Evolutionary conservation across 92 coral and sea anemone genomes (phyloP).

Genomic region (Anthopleura xanthogrammica): DNA sequence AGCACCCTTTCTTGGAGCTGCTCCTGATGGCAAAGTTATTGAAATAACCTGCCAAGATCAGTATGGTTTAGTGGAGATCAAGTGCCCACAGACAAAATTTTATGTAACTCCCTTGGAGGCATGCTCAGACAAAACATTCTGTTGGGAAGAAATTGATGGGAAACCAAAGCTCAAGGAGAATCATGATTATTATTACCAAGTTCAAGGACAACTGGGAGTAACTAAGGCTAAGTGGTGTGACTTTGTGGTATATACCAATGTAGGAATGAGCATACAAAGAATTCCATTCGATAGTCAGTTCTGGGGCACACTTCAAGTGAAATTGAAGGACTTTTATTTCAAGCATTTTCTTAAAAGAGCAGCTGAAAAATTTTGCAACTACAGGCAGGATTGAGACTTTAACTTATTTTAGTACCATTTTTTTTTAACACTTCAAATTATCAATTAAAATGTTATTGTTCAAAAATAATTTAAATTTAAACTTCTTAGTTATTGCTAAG

Average conservation of each 20-base stretch:
- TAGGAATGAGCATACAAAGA: slow-evolving; percentile 37
- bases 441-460: too few species aligned
- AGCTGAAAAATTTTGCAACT: slow-evolving; percentile 13
- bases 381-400: neutral
- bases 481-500: too few species aligned
- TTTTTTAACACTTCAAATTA: too few species aligned
- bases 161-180: slow-evolving; percentile 19
- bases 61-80: slow-evolving; percentile 34
- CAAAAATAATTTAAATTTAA: too few species aligned
- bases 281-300: slow-evolving; percentile 29
- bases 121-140: slow-evolving; percentile 28
- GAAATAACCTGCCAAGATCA: slow-evolving; percentile 28
- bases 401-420: neutral
- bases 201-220: slow-evolving; percentile 46
- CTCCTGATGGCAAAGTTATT: slow-evolving; percentile 40
- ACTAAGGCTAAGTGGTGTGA: slow-evolving; percentile 47
- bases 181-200: slow-evolving; percentile 32
- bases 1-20: slow-evolving; percentile 35
- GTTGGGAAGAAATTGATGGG: slow-evolving; percentile 24
- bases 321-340: slow-evolving; percentile 28
- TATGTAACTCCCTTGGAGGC: slow-evolving; percentile 35
- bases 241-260: slow-evolving; percentile 41
- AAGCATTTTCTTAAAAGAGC: slow-evolving; percentile 23
- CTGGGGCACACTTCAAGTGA: slow-evolving; percentile 17
- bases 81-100: slow-evolving; percentile 43